These are phyloP conservation scores for Calypte anna DNA, from an alignment of 2,113 vertebrate species.

Conservation along the genomic window DNA sequence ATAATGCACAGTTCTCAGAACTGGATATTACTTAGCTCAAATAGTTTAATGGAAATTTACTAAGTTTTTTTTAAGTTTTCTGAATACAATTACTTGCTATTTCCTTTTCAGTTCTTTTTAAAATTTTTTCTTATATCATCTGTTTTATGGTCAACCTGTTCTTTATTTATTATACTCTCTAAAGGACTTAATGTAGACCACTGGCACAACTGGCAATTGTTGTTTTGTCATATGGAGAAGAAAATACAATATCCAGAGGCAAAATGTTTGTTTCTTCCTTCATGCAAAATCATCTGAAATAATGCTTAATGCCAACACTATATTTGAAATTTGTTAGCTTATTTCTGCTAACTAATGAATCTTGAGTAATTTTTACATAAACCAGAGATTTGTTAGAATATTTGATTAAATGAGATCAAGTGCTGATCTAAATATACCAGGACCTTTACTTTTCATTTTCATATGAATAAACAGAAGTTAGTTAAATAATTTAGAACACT, in stretches of 20 bases:
- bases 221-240: background rate
- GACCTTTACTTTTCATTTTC: background rate
- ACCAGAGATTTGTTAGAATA: background rate
- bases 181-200: background rate
- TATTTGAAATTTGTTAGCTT: background rate
- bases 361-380: background rate
- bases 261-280: background rate
- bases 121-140: background rate
- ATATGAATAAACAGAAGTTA: background rate
- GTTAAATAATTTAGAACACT: background rate
- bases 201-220: background rate
- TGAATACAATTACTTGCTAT: background rate
- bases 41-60: background rate
- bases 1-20: background rate
- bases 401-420: background rate
- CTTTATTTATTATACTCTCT: background rate
- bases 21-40: background rate
- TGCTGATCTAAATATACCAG: background rate
- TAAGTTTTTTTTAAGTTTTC: background rate
- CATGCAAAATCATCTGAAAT: background rate
- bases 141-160: background rate
- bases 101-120: background rate
- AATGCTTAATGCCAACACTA: background rate
- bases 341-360: conserved; percentile 1
- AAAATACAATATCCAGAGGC: background rate